Evolutionary conservation across 2,888 invertebrate genomes (phyloP).

Genomic region (Amblyjoppa fuscipennis): DNA sequence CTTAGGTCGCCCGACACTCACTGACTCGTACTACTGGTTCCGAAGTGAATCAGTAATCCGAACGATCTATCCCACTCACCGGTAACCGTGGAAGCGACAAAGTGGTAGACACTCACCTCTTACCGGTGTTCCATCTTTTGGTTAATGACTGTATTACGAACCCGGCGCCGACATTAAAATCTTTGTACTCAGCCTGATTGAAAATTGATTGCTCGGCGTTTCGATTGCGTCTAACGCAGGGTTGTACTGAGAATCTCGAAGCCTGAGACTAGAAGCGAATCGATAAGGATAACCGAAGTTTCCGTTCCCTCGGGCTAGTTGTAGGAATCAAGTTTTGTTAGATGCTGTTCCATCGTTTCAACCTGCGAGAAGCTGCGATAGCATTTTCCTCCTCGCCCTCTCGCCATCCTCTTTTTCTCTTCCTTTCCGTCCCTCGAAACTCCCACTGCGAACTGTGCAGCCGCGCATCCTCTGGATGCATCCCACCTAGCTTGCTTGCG

Average conservation of each 20-base stretch:
- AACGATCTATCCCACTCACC: background rate
- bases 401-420: constrained; percentile 32
- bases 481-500: constrained; percentile 53
- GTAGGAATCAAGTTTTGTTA: constrained; percentile 10
- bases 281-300: constrained; percentile 57
- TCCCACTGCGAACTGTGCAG: background rate
- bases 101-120: background rate
- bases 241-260: constrained; percentile 28
- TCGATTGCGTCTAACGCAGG: background rate
- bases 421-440: constrained; percentile 52
- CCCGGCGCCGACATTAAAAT: background rate
- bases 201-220: constrained; percentile 27
- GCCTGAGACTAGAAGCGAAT: constrained; percentile 11
- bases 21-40: constrained; percentile 40
- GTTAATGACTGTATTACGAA: background rate
- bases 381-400: constrained; percentile 34
- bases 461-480: constrained; percentile 66
- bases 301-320: background rate
- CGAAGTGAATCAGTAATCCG: background rate
- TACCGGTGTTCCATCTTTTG: background rate
- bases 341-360: constrained; percentile 28
- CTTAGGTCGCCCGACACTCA: constrained; percentile 16
- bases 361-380: constrained; percentile 20
- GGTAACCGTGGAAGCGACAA: background rate
- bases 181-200: background rate